Evolutionary conservation across 2,797 vertebrate species (phyloP).

Genomic region (Pseudochromis fuscus): DNA sequence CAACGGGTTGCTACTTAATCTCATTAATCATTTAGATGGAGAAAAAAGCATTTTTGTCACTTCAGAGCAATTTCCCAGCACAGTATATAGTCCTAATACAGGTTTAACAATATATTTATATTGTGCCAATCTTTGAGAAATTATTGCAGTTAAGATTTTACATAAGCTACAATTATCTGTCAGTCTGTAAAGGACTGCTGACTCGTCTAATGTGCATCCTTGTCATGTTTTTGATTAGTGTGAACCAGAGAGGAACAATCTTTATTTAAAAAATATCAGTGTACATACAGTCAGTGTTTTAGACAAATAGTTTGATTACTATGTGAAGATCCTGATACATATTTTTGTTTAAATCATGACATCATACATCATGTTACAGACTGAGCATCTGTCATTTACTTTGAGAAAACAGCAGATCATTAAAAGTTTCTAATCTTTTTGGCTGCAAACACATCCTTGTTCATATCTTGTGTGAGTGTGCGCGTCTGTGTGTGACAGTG

Average conservation of each 20-base stretch:
- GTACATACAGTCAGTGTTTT: neutral
- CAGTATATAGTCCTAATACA: slow-evolving; percentile 5
- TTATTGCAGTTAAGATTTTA: neutral
- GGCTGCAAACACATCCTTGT: neutral
- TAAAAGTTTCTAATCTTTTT: neutral
- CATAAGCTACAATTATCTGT: neutral
- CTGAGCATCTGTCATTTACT: neutral
- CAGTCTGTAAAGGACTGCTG: neutral
- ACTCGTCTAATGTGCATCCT: neutral
- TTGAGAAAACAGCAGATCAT: neutral
- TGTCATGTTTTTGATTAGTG: too few species aligned
- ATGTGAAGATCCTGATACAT: neutral
- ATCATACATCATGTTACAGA: neutral
- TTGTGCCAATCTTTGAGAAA: slow-evolving; percentile 1
- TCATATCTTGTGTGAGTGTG: slow-evolving; percentile 2
- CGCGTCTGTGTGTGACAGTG: slow-evolving; percentile 9
- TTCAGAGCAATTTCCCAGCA: slow-evolving; percentile 22
- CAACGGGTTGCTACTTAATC: slow-evolving; percentile 2
- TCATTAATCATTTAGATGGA: slow-evolving; percentile 39
- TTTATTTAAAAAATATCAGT: neutral
- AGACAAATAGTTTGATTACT: neutral
- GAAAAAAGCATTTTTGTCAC: slow-evolving; percentile 2
- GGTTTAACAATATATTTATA: too few species aligned
- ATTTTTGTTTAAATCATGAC: neutral
- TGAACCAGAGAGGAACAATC: neutral